These are phyloP conservation scores for Meiosimyza platycephala DNA, from an alignment of 2,888 invertebrate genomes.

Conservation along the genomic window DNA sequence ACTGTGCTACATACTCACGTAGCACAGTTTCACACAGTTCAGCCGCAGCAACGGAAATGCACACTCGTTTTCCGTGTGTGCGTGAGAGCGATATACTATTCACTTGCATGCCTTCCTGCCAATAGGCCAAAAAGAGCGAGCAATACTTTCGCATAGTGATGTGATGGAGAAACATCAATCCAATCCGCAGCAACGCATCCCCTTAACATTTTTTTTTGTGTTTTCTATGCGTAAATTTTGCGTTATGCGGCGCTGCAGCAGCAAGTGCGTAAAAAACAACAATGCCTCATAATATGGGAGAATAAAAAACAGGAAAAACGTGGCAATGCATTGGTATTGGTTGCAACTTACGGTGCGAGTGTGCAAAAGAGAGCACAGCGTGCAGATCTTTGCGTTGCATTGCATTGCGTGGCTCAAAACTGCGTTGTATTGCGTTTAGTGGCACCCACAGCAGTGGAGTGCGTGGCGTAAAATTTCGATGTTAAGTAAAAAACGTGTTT, in stretches of 20 bases:
- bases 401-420: slow-evolving; percentile 1
- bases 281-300: background rate
- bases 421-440: background rate
- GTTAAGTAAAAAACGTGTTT: too few species aligned
- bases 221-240: slow-evolving; percentile 29
- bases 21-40: slow-evolving; percentile 12
- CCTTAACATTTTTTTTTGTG: background rate
- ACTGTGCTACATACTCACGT: slow-evolving; percentile 1
- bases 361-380: slow-evolving; percentile 20
- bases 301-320: background rate
- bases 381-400: slow-evolving; percentile 7
- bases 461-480: background rate
- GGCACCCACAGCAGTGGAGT: slow-evolving; percentile 21
- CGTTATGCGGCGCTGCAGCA: slow-evolving; percentile 25
- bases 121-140: background rate
- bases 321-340: slow-evolving; percentile 4
- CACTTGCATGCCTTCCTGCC: background rate
- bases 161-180: too few species aligned
- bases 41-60: slow-evolving; percentile 16
- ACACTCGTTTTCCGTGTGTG: slow-evolving; percentile 19
- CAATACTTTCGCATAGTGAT: too few species aligned
- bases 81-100: background rate
- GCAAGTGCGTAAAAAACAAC: slow-evolving; percentile 31
- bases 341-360: background rate
- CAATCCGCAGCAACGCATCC: background rate